These are phyloP conservation scores for Riparia riparia DNA, from an alignment of 2,113 vertebrate genomes.

Conservation along the genomic window DNA sequence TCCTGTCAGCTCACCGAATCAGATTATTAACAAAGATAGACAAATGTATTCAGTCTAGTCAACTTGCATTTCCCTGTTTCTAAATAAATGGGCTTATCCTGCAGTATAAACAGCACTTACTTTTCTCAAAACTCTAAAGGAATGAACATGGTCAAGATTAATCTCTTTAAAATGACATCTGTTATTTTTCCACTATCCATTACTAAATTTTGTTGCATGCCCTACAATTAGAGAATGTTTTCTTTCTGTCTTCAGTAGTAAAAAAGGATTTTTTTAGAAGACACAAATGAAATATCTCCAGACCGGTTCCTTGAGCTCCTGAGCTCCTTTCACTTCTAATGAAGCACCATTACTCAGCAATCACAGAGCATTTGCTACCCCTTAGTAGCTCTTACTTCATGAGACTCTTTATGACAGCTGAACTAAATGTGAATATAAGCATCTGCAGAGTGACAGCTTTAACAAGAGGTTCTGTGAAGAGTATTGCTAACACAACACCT, in stretches of 20 bases:
- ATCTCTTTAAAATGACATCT: background rate
- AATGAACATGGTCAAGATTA: background rate
- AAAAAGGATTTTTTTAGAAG: background rate
- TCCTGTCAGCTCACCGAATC: background rate
- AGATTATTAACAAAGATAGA: background rate
- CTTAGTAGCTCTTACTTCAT: background rate
- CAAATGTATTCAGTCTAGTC: background rate
- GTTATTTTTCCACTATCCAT: background rate
- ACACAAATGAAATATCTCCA: background rate
- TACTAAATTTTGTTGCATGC: background rate
- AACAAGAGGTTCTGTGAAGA: background rate
- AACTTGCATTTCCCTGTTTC: background rate
- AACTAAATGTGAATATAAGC: background rate
- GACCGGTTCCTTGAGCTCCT: background rate
- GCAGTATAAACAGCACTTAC: background rate
- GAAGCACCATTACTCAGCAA: background rate
- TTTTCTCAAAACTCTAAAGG: constrained; percentile 7
- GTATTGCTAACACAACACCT: background rate
- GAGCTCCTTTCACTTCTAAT: background rate
- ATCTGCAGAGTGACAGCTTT: background rate
- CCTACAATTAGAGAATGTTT: background rate
- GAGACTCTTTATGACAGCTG: background rate
- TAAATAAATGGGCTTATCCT: background rate
- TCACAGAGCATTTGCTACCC: background rate
- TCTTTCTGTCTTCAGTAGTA: background rate